A percentile compares a stretch with the other conserved stretches of the same genome.
Evolutionary conservation across 2,797 vertebrate species (phyloP).

Genomic region (Poeciliopsis infans): DNA sequence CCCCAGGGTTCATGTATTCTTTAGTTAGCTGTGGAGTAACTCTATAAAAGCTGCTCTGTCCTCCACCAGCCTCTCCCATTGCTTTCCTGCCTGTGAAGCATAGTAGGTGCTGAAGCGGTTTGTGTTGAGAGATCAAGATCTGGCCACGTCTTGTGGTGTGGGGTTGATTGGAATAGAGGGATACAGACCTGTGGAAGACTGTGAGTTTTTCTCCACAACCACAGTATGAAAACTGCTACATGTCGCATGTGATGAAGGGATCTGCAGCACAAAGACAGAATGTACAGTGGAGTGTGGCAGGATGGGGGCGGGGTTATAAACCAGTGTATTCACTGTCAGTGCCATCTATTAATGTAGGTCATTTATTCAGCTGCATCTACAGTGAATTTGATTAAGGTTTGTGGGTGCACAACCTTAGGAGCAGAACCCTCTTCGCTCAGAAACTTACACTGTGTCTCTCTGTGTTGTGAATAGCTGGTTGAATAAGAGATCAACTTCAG

Average conservation of each 20-base stretch:
- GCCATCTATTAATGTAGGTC: constrained; percentile 82
- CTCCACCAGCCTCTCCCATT: constrained; percentile 53
- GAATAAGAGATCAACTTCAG: constrained; percentile 20
- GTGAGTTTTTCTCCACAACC: constrained; percentile 52
- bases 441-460: constrained; percentile 17
- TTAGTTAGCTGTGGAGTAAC: constrained; percentile 69
- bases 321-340: constrained; percentile 75
- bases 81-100: constrained; percentile 52
- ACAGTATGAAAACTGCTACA: constrained; percentile 47
- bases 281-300: constrained; percentile 63
- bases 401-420: constrained; percentile 64
- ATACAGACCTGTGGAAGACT: constrained; percentile 68
- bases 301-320: constrained; percentile 68
- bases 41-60: constrained; percentile 77
- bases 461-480: constrained; percentile 19
- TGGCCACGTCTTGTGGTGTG: constrained; percentile 50
- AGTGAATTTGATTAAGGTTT: constrained; percentile 78
- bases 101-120: constrained; percentile 67
- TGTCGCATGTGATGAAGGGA: constrained; percentile 55
- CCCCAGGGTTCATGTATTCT: constrained; percentile 74
- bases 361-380: constrained; percentile 78
- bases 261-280: constrained; percentile 60
- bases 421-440: constrained; percentile 48
- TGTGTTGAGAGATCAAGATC: constrained; percentile 56
- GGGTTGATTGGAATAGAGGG: constrained; percentile 77